Base-by-base conservation (phyloP, 1,140 invertebrate species). In the Metopolophium dirhodum region DNA sequence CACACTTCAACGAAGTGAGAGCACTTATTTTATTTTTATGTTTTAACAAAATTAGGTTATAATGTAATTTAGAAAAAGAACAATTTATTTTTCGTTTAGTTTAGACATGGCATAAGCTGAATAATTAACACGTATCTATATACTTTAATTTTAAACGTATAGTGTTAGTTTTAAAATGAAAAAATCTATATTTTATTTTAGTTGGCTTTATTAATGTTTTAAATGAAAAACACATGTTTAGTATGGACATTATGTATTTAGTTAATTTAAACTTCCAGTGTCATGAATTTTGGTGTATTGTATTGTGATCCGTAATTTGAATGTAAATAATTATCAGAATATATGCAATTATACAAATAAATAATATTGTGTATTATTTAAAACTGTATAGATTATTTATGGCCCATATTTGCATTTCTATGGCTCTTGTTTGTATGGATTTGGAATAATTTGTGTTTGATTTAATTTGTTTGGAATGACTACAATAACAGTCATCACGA, bases 1-100 rank as follows among this genome's bases (percentile, higher is more conserved):
- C 77, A 37, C 7, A 37, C n/a, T 37, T 83, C 7, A 83, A 35
- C 11, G 77, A 83, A 83, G 22, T 23, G 77, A 83, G 77, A 37
- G 35, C 22, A 37, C 20, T 37, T 83, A 37, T 37, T 83, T 37
- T 37, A 22, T 83, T 83, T 83, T 37, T 37, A 45, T 85, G 37
- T 85, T 85, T 45, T 45, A 85, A 37, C n/a, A 83, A 83, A 83
- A 83, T 83, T 83, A 37, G 77, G 77, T 83, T 83, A 37, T 37
- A 37, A 83, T 83, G 8, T n/a, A 77, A 77, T 77, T 77, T 77
- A n/a, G 30, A 77, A 30, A 77, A 77, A 77, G 61, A 30, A 30
- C 61, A 77, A 77, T 77, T 77, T 77, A 77, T 77, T 77, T 68
- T 77, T 54, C 51, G 51, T 54, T 54, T 54, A 18, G 6, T 35